Evolutionary conservation across 2,797 vertebrate genomes (phyloP).

Genomic region (Sebastes wilsoni): DNA sequence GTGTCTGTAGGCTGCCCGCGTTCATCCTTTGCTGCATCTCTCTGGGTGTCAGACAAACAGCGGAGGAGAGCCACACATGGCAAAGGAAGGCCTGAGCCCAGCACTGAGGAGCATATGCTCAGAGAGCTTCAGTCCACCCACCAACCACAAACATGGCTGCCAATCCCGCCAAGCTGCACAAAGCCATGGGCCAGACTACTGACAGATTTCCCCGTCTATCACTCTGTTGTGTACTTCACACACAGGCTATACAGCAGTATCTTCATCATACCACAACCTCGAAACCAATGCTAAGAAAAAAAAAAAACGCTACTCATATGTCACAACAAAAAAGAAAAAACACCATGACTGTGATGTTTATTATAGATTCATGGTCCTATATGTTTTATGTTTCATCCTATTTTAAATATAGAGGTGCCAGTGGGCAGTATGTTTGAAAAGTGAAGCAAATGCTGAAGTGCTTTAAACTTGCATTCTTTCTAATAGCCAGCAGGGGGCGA

Average conservation of each 20-base stretch:
- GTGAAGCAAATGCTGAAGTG: too few relatives aligned
- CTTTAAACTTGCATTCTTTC: too few relatives aligned
- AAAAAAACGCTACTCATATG: background rate
- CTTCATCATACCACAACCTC: constrained; percentile 10
- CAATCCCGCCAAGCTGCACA: constrained; percentile 31
- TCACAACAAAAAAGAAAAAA: background rate
- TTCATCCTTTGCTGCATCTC: constrained; percentile 38
- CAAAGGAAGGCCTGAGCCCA: constrained; percentile 31
- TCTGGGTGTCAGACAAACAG: constrained; percentile 58
- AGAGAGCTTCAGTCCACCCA: background rate
- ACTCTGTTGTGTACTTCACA: constrained; percentile 12
- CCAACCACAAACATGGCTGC: constrained; percentile 14
- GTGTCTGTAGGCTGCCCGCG: constrained; percentile 55
- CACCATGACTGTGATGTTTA: background rate
- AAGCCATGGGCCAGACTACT: constrained; percentile 14
- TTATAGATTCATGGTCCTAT: too few relatives aligned
- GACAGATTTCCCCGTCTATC: constrained; percentile 32
- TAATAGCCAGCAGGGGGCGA: too few relatives aligned
- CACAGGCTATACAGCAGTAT: background rate
- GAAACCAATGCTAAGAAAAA: background rate
- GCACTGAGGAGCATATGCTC: constrained; percentile 65
- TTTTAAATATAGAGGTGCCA: too few relatives aligned
- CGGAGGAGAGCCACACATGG: constrained; percentile 58
- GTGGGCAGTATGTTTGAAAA: too few relatives aligned
- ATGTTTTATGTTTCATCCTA: too few relatives aligned